Evolutionary conservation across 2,797 vertebrate species (phyloP).

Genomic region (Karalla daura): DNA sequence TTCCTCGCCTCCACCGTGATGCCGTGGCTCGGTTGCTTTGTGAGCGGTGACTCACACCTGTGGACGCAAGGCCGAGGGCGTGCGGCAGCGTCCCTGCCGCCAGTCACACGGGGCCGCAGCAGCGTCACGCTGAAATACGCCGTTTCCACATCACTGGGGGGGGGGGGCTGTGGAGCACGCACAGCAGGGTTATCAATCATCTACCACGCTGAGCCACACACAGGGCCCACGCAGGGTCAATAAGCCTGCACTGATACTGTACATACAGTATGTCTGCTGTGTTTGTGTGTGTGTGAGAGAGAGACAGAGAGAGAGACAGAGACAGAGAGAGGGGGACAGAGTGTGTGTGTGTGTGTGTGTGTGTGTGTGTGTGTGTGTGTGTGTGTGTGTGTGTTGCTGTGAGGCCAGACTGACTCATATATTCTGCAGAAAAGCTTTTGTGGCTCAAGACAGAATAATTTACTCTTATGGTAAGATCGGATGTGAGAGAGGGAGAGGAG

Average conservation of each 20-base stretch:
- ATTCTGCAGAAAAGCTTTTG: not conserved
- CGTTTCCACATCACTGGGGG: not conserved
- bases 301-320: too few species aligned
- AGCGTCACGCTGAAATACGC: not conserved
- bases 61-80: not conserved
- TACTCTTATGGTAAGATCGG: not conserved
- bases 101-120: not conserved
- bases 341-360: not conserved
- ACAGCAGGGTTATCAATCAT: not conserved
- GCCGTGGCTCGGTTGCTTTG: not conserved
- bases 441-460: constrained; percentile 11
- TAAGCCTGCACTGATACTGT: not conserved
- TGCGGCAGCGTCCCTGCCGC: not conserved
- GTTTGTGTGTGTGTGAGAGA: not conserved
- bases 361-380: not conserved
- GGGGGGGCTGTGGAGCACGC: not conserved
- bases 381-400: not conserved
- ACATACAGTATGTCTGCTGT: not conserved
- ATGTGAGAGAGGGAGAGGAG: not conserved
- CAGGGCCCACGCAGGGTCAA: not conserved
- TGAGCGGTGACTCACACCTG: constrained; percentile 20
- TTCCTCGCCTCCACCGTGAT: not conserved
- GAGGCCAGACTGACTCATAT: not conserved
- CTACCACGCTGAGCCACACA: not conserved
- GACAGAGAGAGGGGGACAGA: too few species aligned